Evolutionary conservation across 2,797 vertebrate genomes (phyloP).

Genomic region (Platalea minor): DNA sequence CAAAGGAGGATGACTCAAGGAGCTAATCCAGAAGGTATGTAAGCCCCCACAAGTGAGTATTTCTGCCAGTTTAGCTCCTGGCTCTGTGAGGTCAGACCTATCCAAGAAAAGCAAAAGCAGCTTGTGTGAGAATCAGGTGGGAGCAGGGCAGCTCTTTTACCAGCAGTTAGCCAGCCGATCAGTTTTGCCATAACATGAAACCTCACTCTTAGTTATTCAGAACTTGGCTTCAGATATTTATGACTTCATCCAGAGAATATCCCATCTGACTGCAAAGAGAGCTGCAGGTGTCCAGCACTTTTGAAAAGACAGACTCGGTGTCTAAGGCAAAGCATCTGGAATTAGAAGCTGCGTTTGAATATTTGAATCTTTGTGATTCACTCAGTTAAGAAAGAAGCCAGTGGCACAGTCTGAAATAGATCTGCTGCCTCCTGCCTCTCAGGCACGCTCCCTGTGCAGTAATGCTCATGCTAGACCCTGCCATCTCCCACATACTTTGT

Average conservation of each 20-base stretch:
- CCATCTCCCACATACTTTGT: background rate
- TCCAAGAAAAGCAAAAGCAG: background rate
- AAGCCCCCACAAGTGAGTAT: background rate
- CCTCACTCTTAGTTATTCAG: background rate
- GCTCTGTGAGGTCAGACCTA: background rate
- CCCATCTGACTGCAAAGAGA: background rate
- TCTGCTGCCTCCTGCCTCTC: background rate
- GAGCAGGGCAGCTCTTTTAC: background rate
- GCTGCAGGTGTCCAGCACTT: background rate
- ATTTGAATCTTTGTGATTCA: background rate
- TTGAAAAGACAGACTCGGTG: background rate
- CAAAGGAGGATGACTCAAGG: background rate
- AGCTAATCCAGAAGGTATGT: background rate
- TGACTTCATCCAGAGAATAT: background rate
- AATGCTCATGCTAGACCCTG: background rate
- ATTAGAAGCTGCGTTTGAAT: background rate
- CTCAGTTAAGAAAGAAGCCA: background rate
- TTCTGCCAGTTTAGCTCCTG: background rate
- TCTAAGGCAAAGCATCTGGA: background rate
- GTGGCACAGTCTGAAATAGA: background rate
- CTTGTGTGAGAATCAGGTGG: background rate
- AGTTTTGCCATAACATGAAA: background rate
- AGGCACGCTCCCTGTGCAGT: background rate
- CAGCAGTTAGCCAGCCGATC: rapidly evolving
- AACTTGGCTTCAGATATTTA: background rate